Evolutionary conservation across 2,113 vertebrate genomes (phyloP).

Genomic region (Donacobius atricapilla): DNA sequence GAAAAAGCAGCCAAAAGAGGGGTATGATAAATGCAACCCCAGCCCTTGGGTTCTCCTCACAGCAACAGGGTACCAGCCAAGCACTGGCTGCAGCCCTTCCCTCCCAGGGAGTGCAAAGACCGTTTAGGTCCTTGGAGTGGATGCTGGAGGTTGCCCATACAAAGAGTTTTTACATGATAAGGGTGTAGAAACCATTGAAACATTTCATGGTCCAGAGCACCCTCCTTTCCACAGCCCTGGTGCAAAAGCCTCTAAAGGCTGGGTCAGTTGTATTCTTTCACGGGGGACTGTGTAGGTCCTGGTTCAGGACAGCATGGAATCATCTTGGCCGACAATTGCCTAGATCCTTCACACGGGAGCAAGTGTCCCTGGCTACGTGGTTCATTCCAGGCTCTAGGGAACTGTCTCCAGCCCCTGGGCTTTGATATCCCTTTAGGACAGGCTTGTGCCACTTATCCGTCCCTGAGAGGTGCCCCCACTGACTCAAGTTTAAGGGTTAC

Average conservation of each 20-base stretch:
- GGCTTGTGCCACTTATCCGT: neutral
- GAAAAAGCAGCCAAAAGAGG: neutral
- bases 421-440: neutral
- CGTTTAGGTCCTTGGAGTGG: neutral
- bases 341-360: neutral
- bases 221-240: neutral
- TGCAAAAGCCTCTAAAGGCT: neutral
- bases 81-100: neutral
- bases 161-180: neutral
- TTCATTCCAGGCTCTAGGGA: neutral
- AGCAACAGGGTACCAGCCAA: neutral
- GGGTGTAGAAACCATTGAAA: neutral
- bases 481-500: constrained; percentile 54
- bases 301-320: neutral
- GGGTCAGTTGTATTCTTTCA: neutral
- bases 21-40: neutral
- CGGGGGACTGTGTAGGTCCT: fast-evolving
- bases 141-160: neutral
- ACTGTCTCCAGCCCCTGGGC: neutral
- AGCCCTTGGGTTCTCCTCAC: neutral
- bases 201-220: neutral
- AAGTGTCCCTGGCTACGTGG: fast-evolving
- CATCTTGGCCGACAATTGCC: neutral
- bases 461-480: neutral
- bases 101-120: neutral